Conservation (phyloP, 1,140 invertebrate genomes). For the Atta texana region DNA sequence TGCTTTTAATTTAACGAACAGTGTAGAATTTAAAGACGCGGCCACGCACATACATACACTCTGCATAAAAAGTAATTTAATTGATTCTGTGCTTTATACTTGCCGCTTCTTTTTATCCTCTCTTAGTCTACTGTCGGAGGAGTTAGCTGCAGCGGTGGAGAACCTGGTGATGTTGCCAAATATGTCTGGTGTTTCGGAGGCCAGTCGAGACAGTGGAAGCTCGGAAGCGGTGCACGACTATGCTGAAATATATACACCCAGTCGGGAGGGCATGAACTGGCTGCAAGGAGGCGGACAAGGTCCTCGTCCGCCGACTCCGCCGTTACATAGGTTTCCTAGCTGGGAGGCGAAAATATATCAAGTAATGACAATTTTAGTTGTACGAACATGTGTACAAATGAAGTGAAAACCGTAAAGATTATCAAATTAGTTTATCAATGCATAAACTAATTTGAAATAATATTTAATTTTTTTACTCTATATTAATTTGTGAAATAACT, state of each 20-base stretch:
- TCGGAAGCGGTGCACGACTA: slow-evolving; percentile 94
- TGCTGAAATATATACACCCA: slow-evolving; percentile 97
- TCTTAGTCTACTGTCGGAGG: slow-evolving; percentile 83
- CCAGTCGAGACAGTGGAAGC: slow-evolving; percentile 81
- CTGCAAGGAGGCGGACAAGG: slow-evolving; percentile 81
- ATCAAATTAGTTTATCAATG: no score
- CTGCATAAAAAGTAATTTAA: slow-evolving; percentile 15
- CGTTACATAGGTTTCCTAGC: slow-evolving; percentile 95
- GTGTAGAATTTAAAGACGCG: slow-evolving; percentile 18
- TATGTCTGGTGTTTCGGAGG: slow-evolving; percentile 80
- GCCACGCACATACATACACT: slow-evolving; percentile 5
- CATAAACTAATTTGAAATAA: background rate
- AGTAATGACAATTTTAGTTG: slow-evolving; percentile 81
- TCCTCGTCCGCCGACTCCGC: slow-evolving; percentile 93
- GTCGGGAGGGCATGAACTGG: slow-evolving; percentile 89
- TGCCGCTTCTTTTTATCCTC: slow-evolving; percentile 60
- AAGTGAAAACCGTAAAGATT: background rate
- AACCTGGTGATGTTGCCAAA: slow-evolving; percentile 84
- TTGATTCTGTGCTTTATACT: slow-evolving; percentile 69
- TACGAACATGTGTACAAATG: background rate
- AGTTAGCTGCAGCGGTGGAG: slow-evolving; percentile 84
- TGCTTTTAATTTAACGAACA: slow-evolving; percentile 3
- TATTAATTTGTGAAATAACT: background rate
- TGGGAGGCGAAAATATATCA: slow-evolving; percentile 98
- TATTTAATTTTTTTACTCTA: background rate